Evolutionary conservation across 2,113 vertebrate species (phyloP).

Genomic region (Ciconia maguari): DNA sequence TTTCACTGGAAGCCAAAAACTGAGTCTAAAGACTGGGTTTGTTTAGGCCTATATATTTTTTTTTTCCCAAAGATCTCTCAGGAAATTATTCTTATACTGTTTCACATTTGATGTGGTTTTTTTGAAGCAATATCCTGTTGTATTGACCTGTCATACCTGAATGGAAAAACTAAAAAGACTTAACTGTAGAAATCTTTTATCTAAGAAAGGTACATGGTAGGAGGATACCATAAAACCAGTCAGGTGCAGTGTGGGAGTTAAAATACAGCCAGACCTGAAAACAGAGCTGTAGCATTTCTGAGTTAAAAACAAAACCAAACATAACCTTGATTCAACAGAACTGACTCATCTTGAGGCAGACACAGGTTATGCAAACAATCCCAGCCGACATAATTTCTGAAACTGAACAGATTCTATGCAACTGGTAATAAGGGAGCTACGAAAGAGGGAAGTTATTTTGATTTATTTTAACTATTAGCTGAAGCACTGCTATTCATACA

Average conservation of each 20-base stretch:
- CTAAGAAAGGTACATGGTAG: not conserved
- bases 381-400: not conserved
- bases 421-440: not conserved
- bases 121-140: not conserved
- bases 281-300: not conserved
- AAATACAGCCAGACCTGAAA: not conserved
- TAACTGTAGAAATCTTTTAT: not conserved
- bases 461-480: not conserved
- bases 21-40: not conserved
- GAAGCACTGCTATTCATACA: not conserved
- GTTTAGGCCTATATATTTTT: not conserved
- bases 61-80: not conserved
- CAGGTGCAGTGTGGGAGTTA: slow-evolving; percentile 8
- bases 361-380: not conserved
- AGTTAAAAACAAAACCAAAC: slow-evolving; percentile 15
- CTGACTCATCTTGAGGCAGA: not conserved
- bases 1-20: slow-evolving; percentile 14
- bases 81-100: not conserved
- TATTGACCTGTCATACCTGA: not conserved
- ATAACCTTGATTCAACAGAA: not conserved
- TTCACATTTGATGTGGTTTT: not conserved
- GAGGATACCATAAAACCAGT: not conserved
- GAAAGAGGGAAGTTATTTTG: not conserved
- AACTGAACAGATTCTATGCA: not conserved
- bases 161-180: slow-evolving; percentile 14